Conservation (phyloP, 1,140 invertebrate genomes). For the Drosophila pseudoananassae region DNA sequence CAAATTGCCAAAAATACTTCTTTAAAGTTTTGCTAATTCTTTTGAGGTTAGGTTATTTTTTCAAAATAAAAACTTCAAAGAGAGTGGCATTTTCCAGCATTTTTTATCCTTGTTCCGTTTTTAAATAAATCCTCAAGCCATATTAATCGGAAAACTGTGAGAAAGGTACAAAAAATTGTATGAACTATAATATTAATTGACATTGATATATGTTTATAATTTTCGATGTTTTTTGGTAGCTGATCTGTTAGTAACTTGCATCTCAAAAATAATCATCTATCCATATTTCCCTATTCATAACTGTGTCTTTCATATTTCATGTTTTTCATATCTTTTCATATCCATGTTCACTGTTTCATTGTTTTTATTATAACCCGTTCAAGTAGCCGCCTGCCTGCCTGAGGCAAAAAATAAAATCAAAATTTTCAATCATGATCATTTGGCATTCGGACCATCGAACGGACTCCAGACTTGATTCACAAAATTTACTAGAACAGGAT, state of each 20-base stretch:
- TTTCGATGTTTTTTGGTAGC: neutral
- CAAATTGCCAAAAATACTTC: no score
- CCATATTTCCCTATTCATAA: constrained; percentile 11
- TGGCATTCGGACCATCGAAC: constrained; percentile 52
- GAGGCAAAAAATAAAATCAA: constrained; percentile 15
- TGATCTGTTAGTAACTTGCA: neutral
- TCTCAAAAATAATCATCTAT: neutral
- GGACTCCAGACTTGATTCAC: neutral
- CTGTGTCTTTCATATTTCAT: neutral
- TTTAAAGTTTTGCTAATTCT: no score
- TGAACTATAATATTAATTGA: neutral
- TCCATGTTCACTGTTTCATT: constrained; percentile 14
- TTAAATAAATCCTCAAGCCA: no score
- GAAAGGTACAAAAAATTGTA: no score
- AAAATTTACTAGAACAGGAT: constrained; percentile 18
- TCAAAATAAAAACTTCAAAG: no score
- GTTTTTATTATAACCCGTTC: constrained; percentile 30
- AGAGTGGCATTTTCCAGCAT: no score
- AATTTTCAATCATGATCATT: constrained; percentile 36
- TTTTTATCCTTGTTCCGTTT: no score
- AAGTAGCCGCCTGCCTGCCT: constrained; percentile 57
- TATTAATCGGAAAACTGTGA: no score
- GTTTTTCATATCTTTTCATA: constrained; percentile 12
- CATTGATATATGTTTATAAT: neutral
- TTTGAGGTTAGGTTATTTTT: no score